Evolutionary conservation across 2,888 invertebrate genomes (phyloP), one percentile per base, ranked within the genome.

Genomic region (Pharmacophagus antenor): DNA sequence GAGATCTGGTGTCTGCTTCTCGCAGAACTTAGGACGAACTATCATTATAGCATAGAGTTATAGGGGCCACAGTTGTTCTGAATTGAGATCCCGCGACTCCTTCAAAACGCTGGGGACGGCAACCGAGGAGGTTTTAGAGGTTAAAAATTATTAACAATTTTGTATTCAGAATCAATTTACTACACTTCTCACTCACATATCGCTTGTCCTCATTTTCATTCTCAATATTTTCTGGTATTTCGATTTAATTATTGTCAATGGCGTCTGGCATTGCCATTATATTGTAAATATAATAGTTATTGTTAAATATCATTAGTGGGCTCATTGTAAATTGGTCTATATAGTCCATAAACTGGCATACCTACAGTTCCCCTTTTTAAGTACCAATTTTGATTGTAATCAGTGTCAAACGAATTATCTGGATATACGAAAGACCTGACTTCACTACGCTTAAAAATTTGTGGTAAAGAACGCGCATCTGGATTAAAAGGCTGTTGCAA

Each of bases 151-250:
- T 55, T 31, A 44, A 10, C 42, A 41, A 18, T 47, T 12, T 22
- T 17, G 25, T 12, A 47, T 42, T 46, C 5, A 15, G 6, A 23
- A 37, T 6, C 25, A 50, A 54, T 4, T 25, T 31, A 55, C 22
- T 44, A 17, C 6, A 46, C 46, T 44, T 31, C 95, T 94, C 79
- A 95, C 95, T 95, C 71, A 95, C 92, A 72, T 95, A 95, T 74
- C 95, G 92, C 71, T 95, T 95, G 68, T 94, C 94, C 7, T 92
- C 92, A 69, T 86, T 83, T 49, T 92, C 93, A 62, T 92, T 89
- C 67, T 94, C 88, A 46, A 50, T 20, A 8, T 47, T 52, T 51
- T 93, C 92, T 67, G 91, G 91, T 70, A 89, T 80, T 70, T 92
- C 84, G 53, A 94, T 92, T 63, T 92, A 92, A 70, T 94, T 94